Conservation (phyloP, 1,140 invertebrate genomes). For the Paracyclopina nana region DNA sequence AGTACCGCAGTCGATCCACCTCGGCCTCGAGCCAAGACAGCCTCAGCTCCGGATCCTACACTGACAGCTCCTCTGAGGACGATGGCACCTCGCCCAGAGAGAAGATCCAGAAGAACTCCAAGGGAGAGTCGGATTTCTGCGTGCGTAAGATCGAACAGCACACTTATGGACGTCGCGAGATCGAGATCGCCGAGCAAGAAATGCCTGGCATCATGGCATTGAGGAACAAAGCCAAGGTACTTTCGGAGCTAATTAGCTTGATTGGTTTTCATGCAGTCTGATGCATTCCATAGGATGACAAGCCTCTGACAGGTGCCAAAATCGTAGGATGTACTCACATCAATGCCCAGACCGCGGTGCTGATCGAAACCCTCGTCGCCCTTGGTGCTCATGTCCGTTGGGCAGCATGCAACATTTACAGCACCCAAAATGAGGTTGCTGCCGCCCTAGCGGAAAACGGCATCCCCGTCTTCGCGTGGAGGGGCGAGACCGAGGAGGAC, state of each 20-base stretch:
- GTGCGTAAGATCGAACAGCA: slow-evolving; percentile 75
- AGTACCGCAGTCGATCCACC: not conserved
- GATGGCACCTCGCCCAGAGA: slow-evolving; percentile 66
- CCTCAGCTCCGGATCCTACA: not conserved
- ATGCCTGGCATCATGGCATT: slow-evolving; percentile 95
- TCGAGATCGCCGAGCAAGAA: slow-evolving; percentile 42
- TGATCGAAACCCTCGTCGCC: slow-evolving; percentile 77
- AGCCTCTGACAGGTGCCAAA: slow-evolving; percentile 81
- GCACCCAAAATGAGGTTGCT: slow-evolving; percentile 92
- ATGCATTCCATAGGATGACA: slow-evolving; percentile 43
- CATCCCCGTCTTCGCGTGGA: slow-evolving; percentile 80
- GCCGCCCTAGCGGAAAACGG: slow-evolving; percentile 79
- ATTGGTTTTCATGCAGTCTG: not conserved
- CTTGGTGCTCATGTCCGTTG: slow-evolving; percentile 68
- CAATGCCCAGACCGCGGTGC: slow-evolving; percentile 84
- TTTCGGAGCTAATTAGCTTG: not conserved
- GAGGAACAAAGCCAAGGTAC: slow-evolving; percentile 47
- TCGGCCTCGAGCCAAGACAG: slow-evolving; percentile 2
- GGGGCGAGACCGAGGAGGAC: slow-evolving; percentile 86
- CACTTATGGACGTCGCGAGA: slow-evolving; percentile 80
- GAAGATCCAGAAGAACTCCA: slow-evolving; percentile 57
- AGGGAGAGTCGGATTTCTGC: slow-evolving; percentile 65
- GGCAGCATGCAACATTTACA: slow-evolving; percentile 96
- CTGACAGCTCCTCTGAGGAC: slow-evolving; percentile 55
- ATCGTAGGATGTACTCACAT: slow-evolving; percentile 95